Evolutionary conservation across 2,888 invertebrate species (phyloP).

Genomic region (Nomada fabriciana): DNA sequence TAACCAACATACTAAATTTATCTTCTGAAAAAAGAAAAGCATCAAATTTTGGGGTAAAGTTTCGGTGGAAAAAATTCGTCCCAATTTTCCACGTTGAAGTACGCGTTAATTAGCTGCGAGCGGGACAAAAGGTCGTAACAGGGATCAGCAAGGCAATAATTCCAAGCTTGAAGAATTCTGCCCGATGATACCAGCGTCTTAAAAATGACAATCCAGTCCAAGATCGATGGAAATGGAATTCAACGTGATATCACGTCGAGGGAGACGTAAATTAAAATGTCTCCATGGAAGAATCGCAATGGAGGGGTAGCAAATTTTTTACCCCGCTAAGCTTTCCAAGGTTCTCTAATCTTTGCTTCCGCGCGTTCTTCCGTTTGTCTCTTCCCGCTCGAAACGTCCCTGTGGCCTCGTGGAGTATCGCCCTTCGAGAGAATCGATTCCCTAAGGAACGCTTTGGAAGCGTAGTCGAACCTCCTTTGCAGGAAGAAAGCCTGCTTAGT

Average conservation of each 20-base stretch:
- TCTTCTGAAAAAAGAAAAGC: no score
- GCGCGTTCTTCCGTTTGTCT: conserved; percentile 20
- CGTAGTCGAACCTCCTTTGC: conserved; percentile 56
- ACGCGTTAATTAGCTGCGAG: conserved; percentile 24
- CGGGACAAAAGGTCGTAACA: not conserved
- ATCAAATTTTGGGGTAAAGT: not conserved
- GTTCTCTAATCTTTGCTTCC: conserved; percentile 62
- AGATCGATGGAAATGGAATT: conserved; percentile 69
- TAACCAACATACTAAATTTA: not conserved
- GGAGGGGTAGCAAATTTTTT: conserved; percentile 54
- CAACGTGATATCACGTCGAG: conserved; percentile 71
- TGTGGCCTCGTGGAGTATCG: conserved; percentile 29
- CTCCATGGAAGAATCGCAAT: conserved; percentile 67
- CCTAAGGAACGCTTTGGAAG: conserved; percentile 68
- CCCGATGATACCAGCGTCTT: conserved; percentile 32
- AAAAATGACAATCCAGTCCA: conserved; percentile 62
- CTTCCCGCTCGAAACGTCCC: conserved; percentile 13
- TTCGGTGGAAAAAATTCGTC: not conserved
- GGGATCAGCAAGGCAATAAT: conserved; percentile 23
- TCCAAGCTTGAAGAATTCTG: conserved; percentile 2
- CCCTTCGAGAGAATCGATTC: conserved; percentile 72
- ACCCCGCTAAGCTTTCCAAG: conserved; percentile 43
- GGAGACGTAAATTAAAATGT: conserved; percentile 81
- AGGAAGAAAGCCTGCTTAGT: conserved; percentile 10
- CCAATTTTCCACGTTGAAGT: not conserved